Conservation (phyloP, 2,113 vertebrate species). For the Tor tambroides region DNA sequence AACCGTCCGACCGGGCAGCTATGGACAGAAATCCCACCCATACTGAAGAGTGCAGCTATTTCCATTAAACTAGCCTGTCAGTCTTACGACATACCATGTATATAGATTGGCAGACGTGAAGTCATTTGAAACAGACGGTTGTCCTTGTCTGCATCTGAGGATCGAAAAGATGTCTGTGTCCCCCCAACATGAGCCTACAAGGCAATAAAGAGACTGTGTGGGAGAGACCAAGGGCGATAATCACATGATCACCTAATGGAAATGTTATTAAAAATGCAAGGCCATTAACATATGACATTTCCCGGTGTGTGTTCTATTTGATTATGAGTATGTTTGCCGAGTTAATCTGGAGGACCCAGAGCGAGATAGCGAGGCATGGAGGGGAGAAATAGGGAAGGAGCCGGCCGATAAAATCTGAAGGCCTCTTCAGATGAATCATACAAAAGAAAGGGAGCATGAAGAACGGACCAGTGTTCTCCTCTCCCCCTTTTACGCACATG, state of each 20-base stretch:
- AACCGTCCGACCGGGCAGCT: neutral
- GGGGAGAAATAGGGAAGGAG: constrained; percentile 10
- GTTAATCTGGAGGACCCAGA: constrained; percentile 59
- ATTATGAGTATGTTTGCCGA: constrained; percentile 63
- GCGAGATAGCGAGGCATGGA: neutral
- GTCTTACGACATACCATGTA: neutral
- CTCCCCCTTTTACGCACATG: constrained; percentile 36
- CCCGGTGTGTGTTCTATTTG: constrained; percentile 61
- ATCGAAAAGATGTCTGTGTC: constrained; percentile 11
- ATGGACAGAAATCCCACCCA: constrained; percentile 17
- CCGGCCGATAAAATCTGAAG: constrained; percentile 48
- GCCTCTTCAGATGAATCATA: constrained; percentile 47
- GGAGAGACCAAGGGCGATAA: constrained; percentile 54
- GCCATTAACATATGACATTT: constrained; percentile 71
- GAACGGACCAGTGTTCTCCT: constrained; percentile 34
- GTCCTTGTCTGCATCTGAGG: constrained; percentile 29
- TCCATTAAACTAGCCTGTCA: constrained; percentile 13
- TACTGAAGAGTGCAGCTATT: constrained; percentile 31
- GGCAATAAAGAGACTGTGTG: constrained; percentile 45
- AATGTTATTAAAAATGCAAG: constrained; percentile 71
- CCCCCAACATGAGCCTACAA: constrained; percentile 14
- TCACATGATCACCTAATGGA: constrained; percentile 69
- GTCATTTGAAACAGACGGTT: constrained; percentile 46
- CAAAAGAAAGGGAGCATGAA: constrained; percentile 29
- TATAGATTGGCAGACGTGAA: constrained; percentile 20